A percentile compares a stretch with the other conserved stretches of the same genome.
Conservation (phyloP, 2,888 invertebrate species). For the Anoncus sp. region DNA sequence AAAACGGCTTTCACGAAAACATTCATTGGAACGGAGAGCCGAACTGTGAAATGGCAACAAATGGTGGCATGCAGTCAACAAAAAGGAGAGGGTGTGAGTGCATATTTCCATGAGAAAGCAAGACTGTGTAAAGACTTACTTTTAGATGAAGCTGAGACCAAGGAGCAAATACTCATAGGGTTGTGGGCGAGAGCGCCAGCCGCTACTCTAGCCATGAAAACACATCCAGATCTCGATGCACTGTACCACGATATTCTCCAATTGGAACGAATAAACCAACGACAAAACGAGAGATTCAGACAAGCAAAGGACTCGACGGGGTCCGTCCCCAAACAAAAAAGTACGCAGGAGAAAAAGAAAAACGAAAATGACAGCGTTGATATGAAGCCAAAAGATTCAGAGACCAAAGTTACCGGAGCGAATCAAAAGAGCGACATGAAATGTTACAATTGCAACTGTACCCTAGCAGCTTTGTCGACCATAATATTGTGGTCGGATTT, state of each 20-base stretch:
- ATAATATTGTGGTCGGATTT: too few relatives aligned
- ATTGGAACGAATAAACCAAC: neutral
- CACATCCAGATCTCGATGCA: neutral
- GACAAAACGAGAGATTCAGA: neutral
- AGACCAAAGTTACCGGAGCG: too few relatives aligned
- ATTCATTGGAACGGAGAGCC: constrained; percentile 24
- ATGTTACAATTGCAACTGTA: constrained; percentile 7
- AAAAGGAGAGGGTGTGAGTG: constrained; percentile 19
- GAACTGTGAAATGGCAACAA: constrained; percentile 14
- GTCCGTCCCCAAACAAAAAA: too few relatives aligned
- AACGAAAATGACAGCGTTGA: too few relatives aligned
- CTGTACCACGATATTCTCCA: constrained; percentile 18
- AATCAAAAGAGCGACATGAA: too few relatives aligned
- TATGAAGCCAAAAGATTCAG: too few relatives aligned
- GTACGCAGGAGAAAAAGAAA: too few relatives aligned
- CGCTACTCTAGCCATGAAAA: neutral
- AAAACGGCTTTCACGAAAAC: constrained; percentile 12
- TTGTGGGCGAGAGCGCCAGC: constrained; percentile 1
- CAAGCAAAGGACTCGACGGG: too few relatives aligned
- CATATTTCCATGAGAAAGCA: constrained; percentile 23
- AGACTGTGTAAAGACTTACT: constrained; percentile 8
- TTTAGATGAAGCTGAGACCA: constrained; percentile 5
- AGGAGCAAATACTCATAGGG: constrained; percentile 37
- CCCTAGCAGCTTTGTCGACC: too few relatives aligned
- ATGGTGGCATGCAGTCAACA: constrained; percentile 8